Evolutionary conservation across 2,113 vertebrate species (phyloP).

Genomic region (Engystomops pustulosus): DNA sequence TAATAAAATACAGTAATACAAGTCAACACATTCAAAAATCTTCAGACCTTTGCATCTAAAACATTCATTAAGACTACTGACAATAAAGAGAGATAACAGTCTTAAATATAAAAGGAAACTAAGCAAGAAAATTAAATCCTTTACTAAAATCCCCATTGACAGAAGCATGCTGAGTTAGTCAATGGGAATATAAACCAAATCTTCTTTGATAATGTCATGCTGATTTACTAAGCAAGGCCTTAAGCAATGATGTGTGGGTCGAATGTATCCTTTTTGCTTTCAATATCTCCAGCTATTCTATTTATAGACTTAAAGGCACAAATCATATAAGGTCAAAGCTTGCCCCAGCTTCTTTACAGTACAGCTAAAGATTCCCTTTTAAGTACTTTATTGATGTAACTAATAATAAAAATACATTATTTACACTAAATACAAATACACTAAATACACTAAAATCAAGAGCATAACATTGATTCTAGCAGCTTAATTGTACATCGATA

Average conservation of each 20-base stretch:
- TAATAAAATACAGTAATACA: too few species aligned
- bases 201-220: slow-evolving; percentile 19
- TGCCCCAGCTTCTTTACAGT: too few species aligned
- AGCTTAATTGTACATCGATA: too few species aligned
- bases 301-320: slow-evolving; percentile 7
- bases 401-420: slow-evolving; percentile 20
- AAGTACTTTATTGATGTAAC: neutral
- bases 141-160: slow-evolving; percentile 36
- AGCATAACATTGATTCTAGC: too few species aligned
- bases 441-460: too few species aligned
- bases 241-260: neutral
- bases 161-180: slow-evolving; percentile 22
- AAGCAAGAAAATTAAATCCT: slow-evolving; percentile 19
- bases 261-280: neutral
- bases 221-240: slow-evolving; percentile 31
- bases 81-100: too few species aligned
- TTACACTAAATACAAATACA: too few species aligned
- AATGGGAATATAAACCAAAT: slow-evolving; percentile 40
- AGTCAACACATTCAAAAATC: too few species aligned
- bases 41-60: too few species aligned
- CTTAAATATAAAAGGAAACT: neutral
- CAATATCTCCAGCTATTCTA: slow-evolving; percentile 23
- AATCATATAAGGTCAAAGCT: neutral
- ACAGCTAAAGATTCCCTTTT: neutral
- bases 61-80: too few species aligned